Evolutionary conservation across 1,140 invertebrate species (phyloP).

Genomic region (Panonychus citri): DNA sequence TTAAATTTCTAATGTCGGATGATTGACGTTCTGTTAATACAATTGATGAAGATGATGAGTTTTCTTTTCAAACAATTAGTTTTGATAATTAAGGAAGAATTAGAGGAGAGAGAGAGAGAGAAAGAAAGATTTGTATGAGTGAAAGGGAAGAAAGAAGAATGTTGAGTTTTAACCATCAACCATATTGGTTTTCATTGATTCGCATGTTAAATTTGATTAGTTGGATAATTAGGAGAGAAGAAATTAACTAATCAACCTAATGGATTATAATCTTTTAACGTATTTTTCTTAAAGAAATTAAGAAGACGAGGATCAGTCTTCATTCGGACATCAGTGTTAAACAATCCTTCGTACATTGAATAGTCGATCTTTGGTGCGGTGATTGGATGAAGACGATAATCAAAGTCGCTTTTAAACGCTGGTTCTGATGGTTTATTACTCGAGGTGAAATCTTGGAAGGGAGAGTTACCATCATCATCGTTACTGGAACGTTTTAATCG

Average conservation of each 20-base stretch:
- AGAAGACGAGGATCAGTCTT: conserved; percentile 15
- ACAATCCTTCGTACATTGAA: conserved; percentile 6
- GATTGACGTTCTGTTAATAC: too few species aligned
- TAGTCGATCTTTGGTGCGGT: conserved; percentile 11
- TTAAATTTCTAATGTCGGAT: too few species aligned
- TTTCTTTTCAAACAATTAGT: too few species aligned
- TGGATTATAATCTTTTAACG: neutral
- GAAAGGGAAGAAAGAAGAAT: neutral
- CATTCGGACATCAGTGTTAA: conserved; percentile 10
- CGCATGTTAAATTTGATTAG: neutral
- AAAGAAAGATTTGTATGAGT: neutral
- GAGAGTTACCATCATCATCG: neutral
- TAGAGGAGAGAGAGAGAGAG: neutral
- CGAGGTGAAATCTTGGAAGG: neutral
- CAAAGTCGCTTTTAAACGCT: neutral
- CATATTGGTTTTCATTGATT: neutral
- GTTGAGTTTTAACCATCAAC: neutral
- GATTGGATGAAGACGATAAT: conserved; percentile 10
- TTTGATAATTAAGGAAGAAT: too few species aligned
- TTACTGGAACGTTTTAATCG: neutral
- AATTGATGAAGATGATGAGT: too few species aligned
- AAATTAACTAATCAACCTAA: neutral
- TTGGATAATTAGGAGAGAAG: neutral
- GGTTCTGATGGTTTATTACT: neutral
- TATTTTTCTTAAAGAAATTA: conserved; percentile 8